Conservation (phyloP, 2,797 vertebrate species). For the Paramormyrops hopkinsi region DNA sequence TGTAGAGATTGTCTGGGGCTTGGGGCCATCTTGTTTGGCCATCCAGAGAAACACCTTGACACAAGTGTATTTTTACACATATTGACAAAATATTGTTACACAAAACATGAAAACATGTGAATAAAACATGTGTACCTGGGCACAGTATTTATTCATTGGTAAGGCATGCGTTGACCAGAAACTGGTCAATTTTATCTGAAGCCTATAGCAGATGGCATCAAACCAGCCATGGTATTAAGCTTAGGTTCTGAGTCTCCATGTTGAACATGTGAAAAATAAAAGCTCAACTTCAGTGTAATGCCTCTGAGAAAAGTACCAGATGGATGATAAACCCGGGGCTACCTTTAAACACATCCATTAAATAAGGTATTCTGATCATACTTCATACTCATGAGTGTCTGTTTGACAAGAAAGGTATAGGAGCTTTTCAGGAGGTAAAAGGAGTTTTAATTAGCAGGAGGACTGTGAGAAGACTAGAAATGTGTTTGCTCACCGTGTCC, state of each 20-base stretch:
- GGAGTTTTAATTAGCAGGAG: conserved; percentile 1
- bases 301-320: conserved; percentile 65
- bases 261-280: conserved; percentile 52
- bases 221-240: conserved; percentile 26
- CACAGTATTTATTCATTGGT: neutral
- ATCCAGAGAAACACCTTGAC: neutral
- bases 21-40: neutral
- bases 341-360: conserved; percentile 5
- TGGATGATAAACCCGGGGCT: neutral
- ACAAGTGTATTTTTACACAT: neutral
- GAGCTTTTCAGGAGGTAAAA: conserved; percentile 1
- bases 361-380: conserved; percentile 1
- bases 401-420: neutral
- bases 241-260: conserved; percentile 29
- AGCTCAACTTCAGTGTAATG: conserved; percentile 61
- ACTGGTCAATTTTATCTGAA: conserved; percentile 22
- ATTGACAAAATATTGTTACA: neutral
- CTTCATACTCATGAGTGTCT: conserved; percentile 1
- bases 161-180: neutral
- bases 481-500: neutral
- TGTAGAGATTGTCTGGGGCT: neutral
- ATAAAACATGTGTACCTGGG: neutral
- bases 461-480: neutral
- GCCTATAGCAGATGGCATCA: conserved; percentile 32
- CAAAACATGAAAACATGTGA: neutral